A percentile compares a stretch with the other conserved stretches of the same genome.
Conservation (phyloP, 2,113 vertebrate genomes). For the Petroica traversi region DNA sequence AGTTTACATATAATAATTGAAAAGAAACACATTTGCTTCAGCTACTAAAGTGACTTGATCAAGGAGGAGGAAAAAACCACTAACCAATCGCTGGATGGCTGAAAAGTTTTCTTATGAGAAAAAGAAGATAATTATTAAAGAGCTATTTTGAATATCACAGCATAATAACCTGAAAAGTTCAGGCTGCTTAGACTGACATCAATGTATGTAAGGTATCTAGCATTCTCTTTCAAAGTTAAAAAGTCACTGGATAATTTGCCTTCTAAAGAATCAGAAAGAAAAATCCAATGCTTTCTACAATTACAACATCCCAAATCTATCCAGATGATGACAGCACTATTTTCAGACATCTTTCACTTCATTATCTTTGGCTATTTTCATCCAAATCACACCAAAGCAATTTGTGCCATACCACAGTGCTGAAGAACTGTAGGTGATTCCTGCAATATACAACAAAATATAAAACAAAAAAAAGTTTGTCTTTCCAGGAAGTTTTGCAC, state of each 20-base stretch:
- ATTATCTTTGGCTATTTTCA: not conserved
- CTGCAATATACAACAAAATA: no score
- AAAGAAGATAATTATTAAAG: not conserved
- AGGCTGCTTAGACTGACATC: not conserved
- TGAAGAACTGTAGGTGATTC: not conserved
- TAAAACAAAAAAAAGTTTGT: no score
- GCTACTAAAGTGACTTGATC: not conserved
- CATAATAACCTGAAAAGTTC: not conserved
- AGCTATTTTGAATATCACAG: not conserved
- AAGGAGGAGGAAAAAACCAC: not conserved
- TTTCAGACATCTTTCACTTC: not conserved
- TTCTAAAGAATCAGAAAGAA: not conserved
- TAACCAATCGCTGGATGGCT: not conserved
- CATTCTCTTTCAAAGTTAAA: not conserved
- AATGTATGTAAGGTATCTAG: not conserved
- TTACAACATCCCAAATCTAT: not conserved
- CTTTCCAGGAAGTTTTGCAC: not conserved
- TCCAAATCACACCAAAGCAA: not conserved
- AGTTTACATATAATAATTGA: not conserved
- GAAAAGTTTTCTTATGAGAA: not conserved
- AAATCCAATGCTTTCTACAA: rapidly evolving
- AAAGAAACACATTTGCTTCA: not conserved
- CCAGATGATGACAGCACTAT: not conserved
- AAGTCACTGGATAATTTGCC: not conserved
- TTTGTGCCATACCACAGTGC: not conserved